Evolutionary conservation across 2,797 vertebrate genomes (phyloP), one percentile per base, ranked within the genome.

Genomic region (Nannoperca australis): DNA sequence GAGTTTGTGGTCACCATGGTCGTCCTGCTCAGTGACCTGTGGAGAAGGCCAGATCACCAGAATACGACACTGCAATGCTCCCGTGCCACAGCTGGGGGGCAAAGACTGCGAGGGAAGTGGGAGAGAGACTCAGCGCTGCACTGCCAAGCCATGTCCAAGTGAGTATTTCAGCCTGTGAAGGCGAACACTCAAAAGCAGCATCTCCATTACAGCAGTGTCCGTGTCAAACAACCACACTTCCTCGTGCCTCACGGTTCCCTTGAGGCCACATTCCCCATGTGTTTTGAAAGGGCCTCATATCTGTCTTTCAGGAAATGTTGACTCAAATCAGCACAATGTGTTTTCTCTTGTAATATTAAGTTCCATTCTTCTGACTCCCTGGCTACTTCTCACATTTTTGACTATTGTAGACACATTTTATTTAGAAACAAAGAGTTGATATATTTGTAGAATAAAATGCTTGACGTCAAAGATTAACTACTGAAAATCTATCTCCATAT

Each of bases 1-100:
- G 98, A 99, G 98, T 86, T 94, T 99, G 90, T 99, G 98, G 98
- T 99, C 98, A 0, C 98, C 98, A 0, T 99, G 98, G 98, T 99
- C 98, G 0, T 97, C 98, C 5, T 99, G 98, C 91, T 98, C 98
- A 0, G 96, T 97, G 66, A 97, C 97, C 13, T 99, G 98, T 5
- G 98, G 98, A n/a, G 85, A 95, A 3, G 98, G 98, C 71, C 97
- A 98, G 68, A 96, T 98, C 91, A 99, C 98, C 0, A 96, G 98
- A 76, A 98, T 99, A 74, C 96, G 98, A 4, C 97, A 99, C 91
- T 99, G 98, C 93, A 99, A 99, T 32, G 96, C 98, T 10, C 98
- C 98, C 0, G 94, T 98, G 45, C 98, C 98, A 2, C 98, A 99
- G 88, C 94, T 99, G 88, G 97, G 97, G 1, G 98, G 98, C 73